A percentile compares a stretch with the other conserved stretches of the same genome.
These are phyloP conservation scores for Moxostoma hubbsi DNA, from an alignment of 2,797 vertebrate species.

Conservation along the genomic window DNA sequence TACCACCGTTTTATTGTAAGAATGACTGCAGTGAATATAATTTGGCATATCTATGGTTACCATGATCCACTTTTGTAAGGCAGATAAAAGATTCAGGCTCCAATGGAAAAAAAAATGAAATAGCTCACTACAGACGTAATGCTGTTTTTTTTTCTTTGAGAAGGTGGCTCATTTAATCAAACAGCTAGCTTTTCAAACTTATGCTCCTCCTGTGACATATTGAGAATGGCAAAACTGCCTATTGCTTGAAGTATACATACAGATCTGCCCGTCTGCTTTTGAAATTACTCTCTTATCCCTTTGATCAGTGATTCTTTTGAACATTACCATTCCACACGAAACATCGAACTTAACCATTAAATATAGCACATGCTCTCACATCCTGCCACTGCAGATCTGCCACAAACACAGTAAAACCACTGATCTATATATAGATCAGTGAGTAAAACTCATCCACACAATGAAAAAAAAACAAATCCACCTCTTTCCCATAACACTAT, in stretches of 20 bases:
- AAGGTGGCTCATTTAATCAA: neutral
- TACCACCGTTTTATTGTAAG: too few relatives aligned
- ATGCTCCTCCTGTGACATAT: neutral
- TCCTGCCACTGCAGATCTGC: neutral
- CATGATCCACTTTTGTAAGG: too few relatives aligned
- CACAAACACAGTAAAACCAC: too few relatives aligned
- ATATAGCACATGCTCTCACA: slow-evolving; percentile 18
- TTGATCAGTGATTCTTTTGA: slow-evolving; percentile 46
- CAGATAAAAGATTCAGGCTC: too few relatives aligned
- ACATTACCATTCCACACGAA: slow-evolving; percentile 7
- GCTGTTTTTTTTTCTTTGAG: too few relatives aligned
- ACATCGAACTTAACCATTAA: slow-evolving; percentile 19
- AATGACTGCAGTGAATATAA: too few relatives aligned
- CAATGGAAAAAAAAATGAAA: too few relatives aligned
- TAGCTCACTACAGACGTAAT: too few relatives aligned
- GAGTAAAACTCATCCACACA: slow-evolving; percentile 2
- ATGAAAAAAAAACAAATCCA: neutral
- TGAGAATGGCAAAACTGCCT: neutral
- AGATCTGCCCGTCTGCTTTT: slow-evolving; percentile 8
- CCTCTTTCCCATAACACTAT: neutral
- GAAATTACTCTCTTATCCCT: slow-evolving; percentile 14
- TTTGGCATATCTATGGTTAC: too few relatives aligned
- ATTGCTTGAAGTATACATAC: slow-evolving; percentile 9
- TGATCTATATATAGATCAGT: too few relatives aligned
- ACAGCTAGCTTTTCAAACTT: neutral